phyloP scores from a whole-genome alignment of 1,140 invertebrate species.

The Augochlora pura region DNA sequence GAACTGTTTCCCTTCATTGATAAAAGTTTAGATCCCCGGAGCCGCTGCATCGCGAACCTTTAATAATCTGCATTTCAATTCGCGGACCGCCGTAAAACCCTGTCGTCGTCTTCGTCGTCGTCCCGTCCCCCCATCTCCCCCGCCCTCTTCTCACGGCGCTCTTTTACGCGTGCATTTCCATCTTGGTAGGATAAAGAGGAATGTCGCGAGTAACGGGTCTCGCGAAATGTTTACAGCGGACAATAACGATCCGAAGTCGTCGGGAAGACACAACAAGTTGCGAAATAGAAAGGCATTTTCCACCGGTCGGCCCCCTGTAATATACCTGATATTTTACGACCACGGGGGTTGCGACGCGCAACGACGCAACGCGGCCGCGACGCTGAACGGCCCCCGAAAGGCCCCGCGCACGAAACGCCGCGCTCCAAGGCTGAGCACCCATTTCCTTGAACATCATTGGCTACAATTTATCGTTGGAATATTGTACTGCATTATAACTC shows the following conservation, averaged over 20 bases:
- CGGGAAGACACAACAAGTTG: not conserved
- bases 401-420: not conserved
- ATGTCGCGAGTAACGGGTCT: not conserved
- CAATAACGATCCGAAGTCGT: not conserved
- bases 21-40: too few species aligned
- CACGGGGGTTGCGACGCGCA: not conserved
- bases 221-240: conserved; percentile 2
- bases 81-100: not conserved
- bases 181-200: conserved; percentile 2
- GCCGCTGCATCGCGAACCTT: not conserved
- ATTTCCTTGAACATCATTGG: too few species aligned
- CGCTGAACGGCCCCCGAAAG: not conserved
- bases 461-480: too few species aligned
- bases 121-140: too few species aligned
- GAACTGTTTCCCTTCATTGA: too few species aligned
- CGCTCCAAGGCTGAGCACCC: too few species aligned
- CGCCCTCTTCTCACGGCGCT: not conserved
- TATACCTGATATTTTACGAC: conserved; percentile 2
- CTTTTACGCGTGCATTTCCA: not conserved
- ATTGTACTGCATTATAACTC: too few species aligned
- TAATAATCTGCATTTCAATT: conserved; percentile 2
- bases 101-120: too few species aligned
- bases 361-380: not conserved
- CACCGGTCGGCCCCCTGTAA: not conserved
- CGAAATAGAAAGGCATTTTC: conserved; percentile 6